These are phyloP conservation scores for Centropus bengalensis DNA, from an alignment of 2,113 vertebrate genomes.

Conservation along the genomic window DNA sequence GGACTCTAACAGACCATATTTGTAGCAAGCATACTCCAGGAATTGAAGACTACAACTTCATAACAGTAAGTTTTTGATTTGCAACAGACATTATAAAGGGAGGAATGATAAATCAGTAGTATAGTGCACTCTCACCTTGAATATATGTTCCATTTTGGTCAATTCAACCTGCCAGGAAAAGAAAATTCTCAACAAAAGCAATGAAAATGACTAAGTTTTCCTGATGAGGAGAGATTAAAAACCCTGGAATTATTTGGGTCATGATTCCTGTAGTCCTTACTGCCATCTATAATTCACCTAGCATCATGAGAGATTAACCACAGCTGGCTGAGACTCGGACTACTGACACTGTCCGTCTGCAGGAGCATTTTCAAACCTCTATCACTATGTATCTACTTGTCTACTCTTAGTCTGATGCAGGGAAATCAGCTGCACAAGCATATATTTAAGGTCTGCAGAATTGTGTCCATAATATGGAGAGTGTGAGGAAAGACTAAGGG, in stretches of 20 bases:
- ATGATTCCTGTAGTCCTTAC: neutral
- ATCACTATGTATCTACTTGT: neutral
- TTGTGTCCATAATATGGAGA: neutral
- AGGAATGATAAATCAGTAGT: conserved; percentile 6
- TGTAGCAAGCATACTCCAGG: neutral
- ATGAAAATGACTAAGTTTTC: neutral
- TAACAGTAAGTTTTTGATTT: conserved; percentile 25
- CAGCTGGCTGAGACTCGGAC: neutral
- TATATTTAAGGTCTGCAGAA: neutral
- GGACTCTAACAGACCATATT: neutral
- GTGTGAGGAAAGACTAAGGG: fast-evolving
- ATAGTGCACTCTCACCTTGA: neutral
- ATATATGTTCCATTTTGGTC: neutral
- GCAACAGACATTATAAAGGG: neutral
- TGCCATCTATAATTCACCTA: neutral
- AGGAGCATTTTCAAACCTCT: neutral
- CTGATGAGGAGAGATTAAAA: neutral
- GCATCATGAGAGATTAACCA: neutral
- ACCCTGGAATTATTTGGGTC: neutral
- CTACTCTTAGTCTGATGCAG: neutral
- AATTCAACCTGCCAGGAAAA: neutral
- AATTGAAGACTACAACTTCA: neutral
- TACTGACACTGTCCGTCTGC: neutral
- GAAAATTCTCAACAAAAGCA: neutral
- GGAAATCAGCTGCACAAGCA: neutral